Evolutionary conservation across 1,140 invertebrate genomes (phyloP).

Genomic region (Anastatus disparis): DNA sequence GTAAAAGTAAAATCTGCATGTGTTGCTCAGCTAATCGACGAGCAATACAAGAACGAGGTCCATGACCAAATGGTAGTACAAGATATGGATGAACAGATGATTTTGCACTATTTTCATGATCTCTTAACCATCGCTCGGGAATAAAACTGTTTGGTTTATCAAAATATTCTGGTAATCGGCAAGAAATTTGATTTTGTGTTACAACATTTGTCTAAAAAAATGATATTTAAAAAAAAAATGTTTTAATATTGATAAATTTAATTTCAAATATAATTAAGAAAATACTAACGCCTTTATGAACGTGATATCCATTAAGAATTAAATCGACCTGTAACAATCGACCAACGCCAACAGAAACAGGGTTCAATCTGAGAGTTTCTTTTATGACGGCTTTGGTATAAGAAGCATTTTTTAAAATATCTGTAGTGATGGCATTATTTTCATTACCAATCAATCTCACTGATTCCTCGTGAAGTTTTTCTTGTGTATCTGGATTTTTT

Average conservation of each 20-base stretch:
- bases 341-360: conserved; percentile 84
- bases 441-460: conserved; percentile 66
- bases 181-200: conserved; percentile 87
- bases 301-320: conserved; percentile 81
- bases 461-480: conserved; percentile 77
- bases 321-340: conserved; percentile 81
- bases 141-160: conserved; percentile 74
- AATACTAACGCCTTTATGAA: conserved; percentile 84
- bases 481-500: conserved; percentile 78
- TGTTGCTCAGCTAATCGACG: conserved; percentile 89
- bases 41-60: conserved; percentile 87
- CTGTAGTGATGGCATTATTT: conserved; percentile 68
- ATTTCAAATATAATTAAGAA: too few relatives aligned
- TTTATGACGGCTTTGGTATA: conserved; percentile 86
- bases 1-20: conserved; percentile 80
- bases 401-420: conserved; percentile 71
- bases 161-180: conserved; percentile 78
- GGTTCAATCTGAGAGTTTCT: conserved; percentile 85
- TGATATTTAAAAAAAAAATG: conserved; percentile 1
- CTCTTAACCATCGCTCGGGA: conserved; percentile 80
- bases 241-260: too few relatives aligned
- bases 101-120: conserved; percentile 58
- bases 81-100: conserved; percentile 78
- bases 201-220: conserved; percentile 82
- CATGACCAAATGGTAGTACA: conserved; percentile 89